Conservation (phyloP, 1,140 invertebrate species). For the Stenopsyche tienmushanensis region DNA sequence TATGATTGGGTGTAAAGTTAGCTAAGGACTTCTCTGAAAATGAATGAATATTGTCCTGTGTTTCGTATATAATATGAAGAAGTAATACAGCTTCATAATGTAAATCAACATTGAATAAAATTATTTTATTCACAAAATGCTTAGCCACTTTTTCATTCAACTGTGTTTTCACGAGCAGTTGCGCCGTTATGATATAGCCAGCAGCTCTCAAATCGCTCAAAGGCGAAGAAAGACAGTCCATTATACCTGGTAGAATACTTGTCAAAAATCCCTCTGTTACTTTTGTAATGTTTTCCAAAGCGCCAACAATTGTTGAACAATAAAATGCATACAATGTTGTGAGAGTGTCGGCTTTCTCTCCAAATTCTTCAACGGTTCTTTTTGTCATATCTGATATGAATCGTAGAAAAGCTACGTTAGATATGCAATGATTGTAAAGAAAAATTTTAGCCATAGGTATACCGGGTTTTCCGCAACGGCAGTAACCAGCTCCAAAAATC, state of each 20-base stretch:
- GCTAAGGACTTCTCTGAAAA: conserved; percentile 56
- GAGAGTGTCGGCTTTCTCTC: conserved; percentile 59
- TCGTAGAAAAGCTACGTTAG: conserved; percentile 68
- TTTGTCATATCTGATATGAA: conserved; percentile 71
- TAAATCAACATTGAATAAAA: conserved; percentile 57
- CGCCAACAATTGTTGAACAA: conserved; percentile 69
- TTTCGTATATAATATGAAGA: conserved; percentile 62
- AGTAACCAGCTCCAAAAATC: conserved; percentile 80
- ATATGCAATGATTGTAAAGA: conserved; percentile 71
- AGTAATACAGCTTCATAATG: conserved; percentile 60
- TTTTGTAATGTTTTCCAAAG: conserved; percentile 57
- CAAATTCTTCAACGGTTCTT: conserved; percentile 65
- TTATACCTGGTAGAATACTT: conserved; percentile 67
- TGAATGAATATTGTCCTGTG: conserved; percentile 55
- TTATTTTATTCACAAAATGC: conserved; percentile 62
- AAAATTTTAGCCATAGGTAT: conserved; percentile 67
- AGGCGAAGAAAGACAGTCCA: conserved; percentile 67
- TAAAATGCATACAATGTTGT: conserved; percentile 78
- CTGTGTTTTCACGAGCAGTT: conserved; percentile 64
- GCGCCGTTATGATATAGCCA: conserved; percentile 72
- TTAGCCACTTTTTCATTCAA: conserved; percentile 63
- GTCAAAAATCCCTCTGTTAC: conserved; percentile 70
- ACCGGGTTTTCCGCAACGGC: conserved; percentile 70
- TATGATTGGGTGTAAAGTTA: conserved; percentile 52
- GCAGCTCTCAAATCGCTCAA: conserved; percentile 71